Conservation (phyloP, 2,888 invertebrate genomes). For the Dicranocentrus wangi region DNA sequence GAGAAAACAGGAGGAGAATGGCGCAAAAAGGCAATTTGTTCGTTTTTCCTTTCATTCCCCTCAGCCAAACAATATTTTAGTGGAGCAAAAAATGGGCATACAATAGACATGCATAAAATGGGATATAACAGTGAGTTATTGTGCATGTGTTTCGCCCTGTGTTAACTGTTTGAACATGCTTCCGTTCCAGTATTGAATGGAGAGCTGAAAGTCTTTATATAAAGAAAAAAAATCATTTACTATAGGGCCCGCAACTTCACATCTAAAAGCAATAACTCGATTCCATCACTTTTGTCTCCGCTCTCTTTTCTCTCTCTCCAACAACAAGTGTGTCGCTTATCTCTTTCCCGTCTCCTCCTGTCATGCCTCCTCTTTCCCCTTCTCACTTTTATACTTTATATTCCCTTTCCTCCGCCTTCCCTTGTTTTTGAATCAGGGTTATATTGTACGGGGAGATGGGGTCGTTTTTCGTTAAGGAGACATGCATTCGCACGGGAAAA, state of each 20-base stretch:
- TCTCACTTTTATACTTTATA: too few relatives aligned
- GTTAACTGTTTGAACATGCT: too few relatives aligned
- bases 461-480: neutral
- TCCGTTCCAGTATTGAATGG: neutral
- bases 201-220: constrained; percentile 32
- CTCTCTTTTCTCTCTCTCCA: neutral
- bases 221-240: constrained; percentile 45
- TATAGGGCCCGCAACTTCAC: constrained; percentile 30
- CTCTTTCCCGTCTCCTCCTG: neutral
- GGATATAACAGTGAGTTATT: neutral
- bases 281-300: constrained; percentile 17
- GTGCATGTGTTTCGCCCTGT: neutral
- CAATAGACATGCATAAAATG: too few relatives aligned
- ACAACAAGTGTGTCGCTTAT: neutral
- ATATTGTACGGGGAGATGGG: neutral
- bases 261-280: constrained; percentile 36
- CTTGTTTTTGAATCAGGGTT: neutral
- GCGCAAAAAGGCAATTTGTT: constrained; percentile 5
- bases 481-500: neutral
- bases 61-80: too few relatives aligned
- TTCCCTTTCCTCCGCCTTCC: constrained; percentile 5
- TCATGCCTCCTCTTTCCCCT: too few relatives aligned
- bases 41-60: neutral
- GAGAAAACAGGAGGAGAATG: neutral
- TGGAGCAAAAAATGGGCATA: neutral